phyloP scores from a whole-genome alignment of 2,797 vertebrate species.

The Morus bassanus region DNA sequence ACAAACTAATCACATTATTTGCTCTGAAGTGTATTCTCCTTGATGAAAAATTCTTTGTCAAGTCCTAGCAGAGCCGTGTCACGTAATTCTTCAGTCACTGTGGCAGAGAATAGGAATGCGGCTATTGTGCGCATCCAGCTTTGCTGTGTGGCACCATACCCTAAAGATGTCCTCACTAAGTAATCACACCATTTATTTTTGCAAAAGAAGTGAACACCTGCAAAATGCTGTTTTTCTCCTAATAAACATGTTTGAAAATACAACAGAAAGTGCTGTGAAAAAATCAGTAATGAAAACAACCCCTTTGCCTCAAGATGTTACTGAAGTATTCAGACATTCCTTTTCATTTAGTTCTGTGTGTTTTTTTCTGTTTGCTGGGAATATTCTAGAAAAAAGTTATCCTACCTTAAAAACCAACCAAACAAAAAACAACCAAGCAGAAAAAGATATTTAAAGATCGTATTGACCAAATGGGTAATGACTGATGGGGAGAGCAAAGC shows the following conservation, averaged over 20 bases:
- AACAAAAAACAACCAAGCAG: background rate
- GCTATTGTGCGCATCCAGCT: background rate
- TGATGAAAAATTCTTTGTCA: background rate
- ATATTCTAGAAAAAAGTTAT: background rate
- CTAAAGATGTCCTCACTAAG: background rate
- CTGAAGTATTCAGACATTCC: background rate
- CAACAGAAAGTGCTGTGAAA: conserved; percentile 15
- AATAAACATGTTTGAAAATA: background rate
- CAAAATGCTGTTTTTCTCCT: background rate
- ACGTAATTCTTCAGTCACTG: background rate
- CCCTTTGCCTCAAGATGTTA: background rate
- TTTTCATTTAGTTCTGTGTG: background rate
- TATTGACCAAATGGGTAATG: background rate
- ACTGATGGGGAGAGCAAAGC: background rate
- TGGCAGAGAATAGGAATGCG: background rate
- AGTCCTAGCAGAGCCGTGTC: background rate
- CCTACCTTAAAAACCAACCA: background rate
- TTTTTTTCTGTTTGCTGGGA: background rate
- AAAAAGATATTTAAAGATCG: background rate
- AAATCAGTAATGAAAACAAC: background rate
- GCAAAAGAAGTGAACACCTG: background rate
- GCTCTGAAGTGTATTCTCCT: background rate
- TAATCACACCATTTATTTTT: background rate
- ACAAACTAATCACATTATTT: background rate
- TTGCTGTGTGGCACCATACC: background rate